Conservation (phyloP, 1,140 invertebrate genomes). For the Pygmarrhopalites habei region DNA sequence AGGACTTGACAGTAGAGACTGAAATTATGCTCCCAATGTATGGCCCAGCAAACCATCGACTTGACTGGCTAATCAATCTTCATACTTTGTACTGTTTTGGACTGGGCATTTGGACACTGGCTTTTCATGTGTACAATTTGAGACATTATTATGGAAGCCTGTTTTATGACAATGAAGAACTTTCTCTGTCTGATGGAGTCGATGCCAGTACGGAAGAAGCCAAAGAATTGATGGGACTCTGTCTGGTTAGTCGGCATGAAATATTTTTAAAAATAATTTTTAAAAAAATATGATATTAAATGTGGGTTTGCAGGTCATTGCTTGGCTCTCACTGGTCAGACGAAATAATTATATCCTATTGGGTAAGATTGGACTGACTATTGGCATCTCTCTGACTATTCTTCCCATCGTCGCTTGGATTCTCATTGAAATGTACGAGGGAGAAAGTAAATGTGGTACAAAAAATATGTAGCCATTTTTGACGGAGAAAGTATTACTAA, state of each 20-base stretch:
- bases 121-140: no score
- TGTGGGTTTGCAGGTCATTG: no score
- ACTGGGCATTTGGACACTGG: conserved; percentile 26
- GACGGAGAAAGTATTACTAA: no score
- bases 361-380: conserved; percentile 8
- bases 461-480: no score
- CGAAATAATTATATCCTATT: conserved; percentile 20
- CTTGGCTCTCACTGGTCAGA: conserved; percentile 21
- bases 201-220: conserved; percentile 23
- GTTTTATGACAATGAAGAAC: no score
- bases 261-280: no score
- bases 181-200: neutral
- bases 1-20: neutral
- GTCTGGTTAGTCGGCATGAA: no score
- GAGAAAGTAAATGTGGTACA: neutral
- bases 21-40: neutral
- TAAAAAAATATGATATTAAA: no score
- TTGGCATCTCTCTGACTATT: conserved; percentile 15
- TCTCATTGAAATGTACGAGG: conserved; percentile 21
- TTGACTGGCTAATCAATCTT: conserved; percentile 12
- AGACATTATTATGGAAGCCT: no score
- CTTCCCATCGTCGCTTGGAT: conserved; percentile 31
- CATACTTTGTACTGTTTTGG: conserved; percentile 24
- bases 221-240: conserved; percentile 34
- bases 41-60: neutral